phyloP scores from a whole-genome alignment of 1,140 invertebrate genomes.

The Yoshiicerus persimilis region DNA sequence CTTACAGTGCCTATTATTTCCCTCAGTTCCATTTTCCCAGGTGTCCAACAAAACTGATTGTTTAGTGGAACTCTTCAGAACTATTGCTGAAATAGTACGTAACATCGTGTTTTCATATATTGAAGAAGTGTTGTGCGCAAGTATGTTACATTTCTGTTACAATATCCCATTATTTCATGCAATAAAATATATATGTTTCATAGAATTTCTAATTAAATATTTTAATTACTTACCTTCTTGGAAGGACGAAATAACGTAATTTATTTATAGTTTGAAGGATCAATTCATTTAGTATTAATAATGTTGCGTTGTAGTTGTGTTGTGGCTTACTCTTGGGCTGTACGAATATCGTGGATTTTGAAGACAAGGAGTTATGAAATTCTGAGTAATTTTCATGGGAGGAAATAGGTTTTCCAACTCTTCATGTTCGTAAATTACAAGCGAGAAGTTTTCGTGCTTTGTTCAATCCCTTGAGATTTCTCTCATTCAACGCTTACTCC shows the following conservation, averaged over 20 bases:
- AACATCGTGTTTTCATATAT: too few relatives aligned
- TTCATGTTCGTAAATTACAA: neutral
- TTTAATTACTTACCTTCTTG: neutral
- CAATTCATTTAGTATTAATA: neutral
- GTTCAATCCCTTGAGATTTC: neutral
- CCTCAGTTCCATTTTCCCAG: too few relatives aligned
- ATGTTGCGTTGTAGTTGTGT: neutral
- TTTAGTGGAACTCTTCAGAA: too few relatives aligned
- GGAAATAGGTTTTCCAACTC: neutral
- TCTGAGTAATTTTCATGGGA: neutral
- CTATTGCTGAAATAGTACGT: too few relatives aligned
- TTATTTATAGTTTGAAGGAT: neutral
- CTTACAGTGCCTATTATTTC: too few relatives aligned
- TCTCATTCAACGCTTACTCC: neutral
- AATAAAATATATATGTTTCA: too few relatives aligned
- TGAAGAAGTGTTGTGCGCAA: too few relatives aligned
- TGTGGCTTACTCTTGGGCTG: neutral
- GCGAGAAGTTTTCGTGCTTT: neutral
- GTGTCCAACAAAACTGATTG: too few relatives aligned
- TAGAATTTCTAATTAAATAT: too few relatives aligned
- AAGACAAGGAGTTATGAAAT: neutral
- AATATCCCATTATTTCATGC: too few relatives aligned
- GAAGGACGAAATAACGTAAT: neutral
- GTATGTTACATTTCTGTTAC: too few relatives aligned
- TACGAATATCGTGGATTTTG: too few relatives aligned